These are phyloP conservation scores for Etheostoma nigrum DNA, from an alignment of 2,797 vertebrate species.

Conservation along the genomic window DNA sequence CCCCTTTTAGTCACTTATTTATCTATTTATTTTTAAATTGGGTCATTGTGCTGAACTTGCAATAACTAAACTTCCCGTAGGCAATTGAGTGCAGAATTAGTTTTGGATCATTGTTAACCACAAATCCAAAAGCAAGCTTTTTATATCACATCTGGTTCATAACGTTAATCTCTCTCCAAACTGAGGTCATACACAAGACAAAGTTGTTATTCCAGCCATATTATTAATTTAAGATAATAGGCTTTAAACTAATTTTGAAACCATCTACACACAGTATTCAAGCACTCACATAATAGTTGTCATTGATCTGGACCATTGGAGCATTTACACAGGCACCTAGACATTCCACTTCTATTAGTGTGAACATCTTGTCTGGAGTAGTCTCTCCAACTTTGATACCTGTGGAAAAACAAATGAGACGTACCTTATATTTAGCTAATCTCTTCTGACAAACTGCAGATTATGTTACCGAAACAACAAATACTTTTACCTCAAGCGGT, in stretches of 20 bases:
- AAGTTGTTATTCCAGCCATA: neutral
- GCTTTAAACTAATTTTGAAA: conserved; percentile 54
- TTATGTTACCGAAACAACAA: conserved; percentile 40
- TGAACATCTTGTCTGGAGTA: conserved; percentile 96
- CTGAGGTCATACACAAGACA: conserved; percentile 8
- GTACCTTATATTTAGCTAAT: conserved; percentile 8
- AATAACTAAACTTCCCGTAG: conserved; percentile 21
- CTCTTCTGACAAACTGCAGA: conserved; percentile 27
- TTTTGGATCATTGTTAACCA: conserved; percentile 20
- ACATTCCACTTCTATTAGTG: conserved; percentile 96
- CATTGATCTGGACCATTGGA: conserved; percentile 99
- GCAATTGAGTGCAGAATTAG: conserved; percentile 8
- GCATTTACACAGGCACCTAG: conserved; percentile 98
- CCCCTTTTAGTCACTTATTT: neutral
- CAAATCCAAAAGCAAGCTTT: conserved; percentile 19
- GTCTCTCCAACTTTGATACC: conserved; percentile 97
- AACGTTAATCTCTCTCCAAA: conserved; percentile 12
- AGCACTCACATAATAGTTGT: conserved; percentile 97
- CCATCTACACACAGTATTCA: conserved; percentile 17
- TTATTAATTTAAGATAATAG: conserved; percentile 24
- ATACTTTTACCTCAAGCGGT: conserved; percentile 8
- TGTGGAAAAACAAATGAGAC: conserved; percentile 71
- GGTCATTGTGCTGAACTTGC: conserved; percentile 31
- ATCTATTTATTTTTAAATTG: neutral
- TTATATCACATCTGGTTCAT: conserved; percentile 14